Base-by-base conservation (phyloP, 2,797 vertebrate species). In the Thamnophis elegans region DNA sequence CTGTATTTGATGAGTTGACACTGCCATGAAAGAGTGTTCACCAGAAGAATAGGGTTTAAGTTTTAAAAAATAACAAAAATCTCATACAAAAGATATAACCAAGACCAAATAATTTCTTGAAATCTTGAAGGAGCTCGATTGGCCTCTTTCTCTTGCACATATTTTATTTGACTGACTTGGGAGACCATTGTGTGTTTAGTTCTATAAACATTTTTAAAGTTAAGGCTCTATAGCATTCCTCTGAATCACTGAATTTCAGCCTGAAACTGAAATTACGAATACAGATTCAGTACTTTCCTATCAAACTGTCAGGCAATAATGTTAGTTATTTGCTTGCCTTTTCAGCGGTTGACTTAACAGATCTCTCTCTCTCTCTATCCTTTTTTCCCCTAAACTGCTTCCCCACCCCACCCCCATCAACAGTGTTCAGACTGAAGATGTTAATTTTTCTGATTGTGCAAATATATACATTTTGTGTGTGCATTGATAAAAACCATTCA, bases 401-500 rank as follows among this genome's bases (percentile, higher is more conserved):
- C 73, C 93, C 56, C 96, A 93, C 85, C 93, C 93, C 56, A 53
- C 93, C 88, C 10, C 26, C 60, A 92, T 91, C 47, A 0, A 58
- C 5, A 1, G 87, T 94, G 22, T 95, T 96, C 94, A 94, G 93
- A 95, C 95, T 95, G 94, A 96, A 96, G 94, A 95, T 94, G 78
- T 65, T 93, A 13, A 85, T 96, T 97, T 96, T 96, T 95, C 91
- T 94, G 92, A 92, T 92, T 94, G 89, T 97, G 94, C 94, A 95
- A 92, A 94, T 94, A 90, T 10, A 90, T 86, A 22, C 47, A 42
- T 94, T 93, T 59, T 96, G 91, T 92, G 88, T 94, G 89, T 94
- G 93, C 0, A 0, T 60, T 96, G 95, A 95, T 82, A 94, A 95
- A 91, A 93, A 93, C 73, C 90, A 53, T 94, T 96, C 55, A 22